Percentiles rank a stretch among this genome's conserved stretches.
phyloP scores from a whole-genome alignment of 1,140 invertebrate genomes.

The Bacillus rossius region DNA sequence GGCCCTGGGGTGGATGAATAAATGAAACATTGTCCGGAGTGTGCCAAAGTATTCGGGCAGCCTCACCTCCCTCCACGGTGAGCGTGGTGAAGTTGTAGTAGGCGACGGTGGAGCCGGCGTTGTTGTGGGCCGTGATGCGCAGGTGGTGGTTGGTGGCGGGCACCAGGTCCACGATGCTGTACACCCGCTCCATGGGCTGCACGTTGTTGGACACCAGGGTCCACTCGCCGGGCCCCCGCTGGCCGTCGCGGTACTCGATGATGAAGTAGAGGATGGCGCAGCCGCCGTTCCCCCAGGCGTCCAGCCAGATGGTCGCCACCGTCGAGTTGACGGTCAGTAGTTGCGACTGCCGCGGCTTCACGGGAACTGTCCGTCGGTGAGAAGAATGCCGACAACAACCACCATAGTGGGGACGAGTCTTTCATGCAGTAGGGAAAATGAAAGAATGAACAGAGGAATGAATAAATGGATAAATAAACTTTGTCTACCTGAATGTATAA shows the following conservation, averaged over 20 bases:
- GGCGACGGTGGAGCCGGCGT: conserved; percentile 81
- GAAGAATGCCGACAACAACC: too few species aligned
- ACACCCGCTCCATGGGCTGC: conserved; percentile 67
- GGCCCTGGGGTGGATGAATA: too few species aligned
- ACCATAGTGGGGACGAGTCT: too few species aligned
- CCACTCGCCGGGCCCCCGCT: conserved; percentile 47
- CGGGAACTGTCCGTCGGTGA: conserved; percentile 54
- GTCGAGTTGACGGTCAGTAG: conserved; percentile 84
- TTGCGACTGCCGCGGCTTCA: conserved; percentile 74
- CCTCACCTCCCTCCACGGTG: conserved; percentile 62
- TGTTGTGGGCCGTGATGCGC: conserved; percentile 84
- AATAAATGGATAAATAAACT: too few species aligned
- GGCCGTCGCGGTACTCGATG: conserved; percentile 64
- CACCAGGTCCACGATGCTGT: conserved; percentile 70
- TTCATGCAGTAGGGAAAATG: too few species aligned
- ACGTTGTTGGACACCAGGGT: conserved; percentile 69
- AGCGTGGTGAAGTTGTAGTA: conserved; percentile 84
- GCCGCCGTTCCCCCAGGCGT: conserved; percentile 82
- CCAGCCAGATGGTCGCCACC: conserved; percentile 81
- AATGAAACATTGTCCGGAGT: too few species aligned
- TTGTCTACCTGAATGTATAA: too few species aligned
- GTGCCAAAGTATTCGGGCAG: too few species aligned
- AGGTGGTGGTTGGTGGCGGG: conserved; percentile 85
- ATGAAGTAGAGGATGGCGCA: conserved; percentile 86
- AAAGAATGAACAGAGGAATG: too few species aligned